Conservation (phyloP, 2,797 vertebrate genomes). For the Danio albolineatus region DNA sequence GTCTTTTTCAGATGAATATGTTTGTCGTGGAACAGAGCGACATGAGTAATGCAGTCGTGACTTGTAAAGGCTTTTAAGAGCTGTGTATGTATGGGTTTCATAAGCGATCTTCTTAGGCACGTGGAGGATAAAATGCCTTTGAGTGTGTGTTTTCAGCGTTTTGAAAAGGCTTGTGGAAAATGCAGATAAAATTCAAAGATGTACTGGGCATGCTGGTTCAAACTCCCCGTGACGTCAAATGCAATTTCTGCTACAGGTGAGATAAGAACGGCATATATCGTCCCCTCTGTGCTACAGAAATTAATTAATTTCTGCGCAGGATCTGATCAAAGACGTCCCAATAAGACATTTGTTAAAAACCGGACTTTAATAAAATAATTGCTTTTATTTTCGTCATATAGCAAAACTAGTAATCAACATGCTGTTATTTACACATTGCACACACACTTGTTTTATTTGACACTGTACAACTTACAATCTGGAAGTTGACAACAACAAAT, state of each 20-base stretch:
- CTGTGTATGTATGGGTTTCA: slow-evolving; percentile 1
- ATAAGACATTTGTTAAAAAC: slow-evolving; percentile 82
- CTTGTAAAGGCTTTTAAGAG: not conserved
- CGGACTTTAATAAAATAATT: slow-evolving; percentile 98
- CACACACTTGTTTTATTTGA: slow-evolving; percentile 86
- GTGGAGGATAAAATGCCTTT: slow-evolving; percentile 4
- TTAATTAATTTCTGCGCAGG: slow-evolving; percentile 50
- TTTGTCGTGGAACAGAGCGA: slow-evolving; percentile 7
- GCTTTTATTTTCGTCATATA: slow-evolving; percentile 94
- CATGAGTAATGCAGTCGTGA: slow-evolving; percentile 18
- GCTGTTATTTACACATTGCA: slow-evolving; percentile 95
- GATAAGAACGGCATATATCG: slow-evolving; percentile 41
- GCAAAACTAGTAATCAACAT: slow-evolving; percentile 97
- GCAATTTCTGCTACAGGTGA: slow-evolving; percentile 46
- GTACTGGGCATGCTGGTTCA: slow-evolving; percentile 42
- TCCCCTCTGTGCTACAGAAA: slow-evolving; percentile 31
- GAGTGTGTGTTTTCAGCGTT: slow-evolving; percentile 16
- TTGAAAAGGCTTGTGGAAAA: slow-evolving; percentile 40
- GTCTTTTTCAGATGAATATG: not conserved
- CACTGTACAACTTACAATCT: slow-evolving; percentile 88
- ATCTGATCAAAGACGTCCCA: slow-evolving; percentile 72
- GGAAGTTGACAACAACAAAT: slow-evolving; percentile 87
- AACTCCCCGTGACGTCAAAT: slow-evolving; percentile 48
- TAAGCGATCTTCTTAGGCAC: slow-evolving; percentile 6
- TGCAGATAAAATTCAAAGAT: slow-evolving; percentile 45